A percentile compares a stretch with the other conserved stretches of the same genome.
Evolutionary conservation across 2,113 vertebrate species (phyloP).

Genomic region (Paradoxurus hermaphroditus): DNA sequence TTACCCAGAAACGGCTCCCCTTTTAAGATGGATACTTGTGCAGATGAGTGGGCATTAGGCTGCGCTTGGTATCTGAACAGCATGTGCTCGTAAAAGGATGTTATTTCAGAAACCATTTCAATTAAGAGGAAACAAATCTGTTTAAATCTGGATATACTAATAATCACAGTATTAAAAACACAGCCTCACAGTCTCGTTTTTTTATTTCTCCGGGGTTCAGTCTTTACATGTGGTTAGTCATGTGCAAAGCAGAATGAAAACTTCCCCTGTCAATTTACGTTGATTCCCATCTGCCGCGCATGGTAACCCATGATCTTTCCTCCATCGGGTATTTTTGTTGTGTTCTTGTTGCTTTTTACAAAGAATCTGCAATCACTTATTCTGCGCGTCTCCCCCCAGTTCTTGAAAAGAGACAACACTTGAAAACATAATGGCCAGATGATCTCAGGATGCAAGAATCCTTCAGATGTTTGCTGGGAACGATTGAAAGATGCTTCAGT

Average conservation of each 20-base stretch:
- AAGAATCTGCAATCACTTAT: constrained; percentile 65
- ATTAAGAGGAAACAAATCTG: neutral
- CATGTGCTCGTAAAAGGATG: neutral
- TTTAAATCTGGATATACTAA: constrained; percentile 37
- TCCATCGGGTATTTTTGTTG: constrained; percentile 50
- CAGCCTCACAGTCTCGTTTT: constrained; percentile 34
- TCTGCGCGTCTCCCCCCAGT: constrained; percentile 32
- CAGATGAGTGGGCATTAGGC: neutral
- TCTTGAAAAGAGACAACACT: constrained; percentile 60
- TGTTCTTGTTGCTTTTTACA: constrained; percentile 59
- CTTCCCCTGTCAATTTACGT: constrained; percentile 30
- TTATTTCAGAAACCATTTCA: constrained; percentile 37
- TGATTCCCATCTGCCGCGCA: constrained; percentile 53
- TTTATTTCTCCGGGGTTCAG: constrained; percentile 60
- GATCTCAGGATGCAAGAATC: constrained; percentile 70
- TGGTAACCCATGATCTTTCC: constrained; percentile 40
- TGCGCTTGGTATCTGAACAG: neutral
- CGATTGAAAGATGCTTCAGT: constrained; percentile 68
- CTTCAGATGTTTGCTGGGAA: constrained; percentile 74
- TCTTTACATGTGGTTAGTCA: constrained; percentile 39
- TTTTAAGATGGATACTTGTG: constrained; percentile 3
- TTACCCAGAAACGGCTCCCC: neutral
- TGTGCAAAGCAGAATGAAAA: constrained; percentile 47
- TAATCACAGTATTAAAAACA: constrained; percentile 48
- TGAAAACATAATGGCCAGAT: constrained; percentile 67